Conservation (phyloP, 2,888 invertebrate genomes). For the Candidula unifasciata region DNA sequence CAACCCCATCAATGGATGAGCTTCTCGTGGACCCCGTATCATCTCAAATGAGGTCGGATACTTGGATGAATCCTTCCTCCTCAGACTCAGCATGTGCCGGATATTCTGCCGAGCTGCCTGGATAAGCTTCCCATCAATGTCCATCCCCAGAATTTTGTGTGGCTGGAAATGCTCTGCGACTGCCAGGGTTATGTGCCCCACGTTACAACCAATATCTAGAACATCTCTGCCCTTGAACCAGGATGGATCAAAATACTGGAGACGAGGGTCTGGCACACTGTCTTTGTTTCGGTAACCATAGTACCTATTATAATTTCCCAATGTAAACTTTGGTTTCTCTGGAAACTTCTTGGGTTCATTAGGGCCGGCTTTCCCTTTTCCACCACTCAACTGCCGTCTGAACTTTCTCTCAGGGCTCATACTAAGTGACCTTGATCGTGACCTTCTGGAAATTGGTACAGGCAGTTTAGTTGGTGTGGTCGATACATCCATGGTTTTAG, state of each 20-base stretch:
- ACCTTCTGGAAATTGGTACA: conserved; percentile 5
- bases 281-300: conserved; percentile 94
- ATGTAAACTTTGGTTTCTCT: conserved; percentile 86
- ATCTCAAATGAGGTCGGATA: conserved; percentile 94
- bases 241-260: conserved; percentile 89
- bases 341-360: conserved; percentile 56
- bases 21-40: conserved; percentile 87
- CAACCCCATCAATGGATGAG: conserved; percentile 65
- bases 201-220: conserved; percentile 97
- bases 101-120: conserved; percentile 86
- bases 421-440: conserved; percentile 43
- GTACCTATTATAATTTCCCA: conserved; percentile 97
- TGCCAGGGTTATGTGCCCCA: conserved; percentile 94
- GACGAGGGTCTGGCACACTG: conserved; percentile 86
- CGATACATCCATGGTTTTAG: conserved; percentile 10
- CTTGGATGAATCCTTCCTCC: conserved; percentile 56
- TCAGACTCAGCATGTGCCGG: conserved; percentile 82
- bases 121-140: conserved; percentile 93
- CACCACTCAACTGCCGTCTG: conserved; percentile 56
- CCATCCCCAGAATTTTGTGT: conserved; percentile 91
- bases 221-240: conserved; percentile 93
- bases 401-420: conserved; percentile 59
- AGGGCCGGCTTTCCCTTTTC: conserved; percentile 33
- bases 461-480: conserved; percentile 40
- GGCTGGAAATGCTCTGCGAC: conserved; percentile 92